Evolutionary conservation across 2,113 vertebrate species (phyloP), one percentile per base, ranked within the genome.

Genomic region (Serinus canaria): DNA sequence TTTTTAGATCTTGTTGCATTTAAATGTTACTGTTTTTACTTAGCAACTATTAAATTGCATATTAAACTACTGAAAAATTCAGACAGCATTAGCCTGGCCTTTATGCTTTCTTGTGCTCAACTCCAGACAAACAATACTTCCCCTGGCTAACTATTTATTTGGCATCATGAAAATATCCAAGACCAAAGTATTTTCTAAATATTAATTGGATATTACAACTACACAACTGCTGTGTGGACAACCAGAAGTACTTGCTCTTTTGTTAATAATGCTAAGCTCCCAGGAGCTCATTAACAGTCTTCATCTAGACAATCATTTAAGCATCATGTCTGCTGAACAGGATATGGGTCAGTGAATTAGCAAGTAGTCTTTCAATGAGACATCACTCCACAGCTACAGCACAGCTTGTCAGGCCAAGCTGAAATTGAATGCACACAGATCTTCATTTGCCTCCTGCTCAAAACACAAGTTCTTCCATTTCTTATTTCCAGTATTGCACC

Each of bases 301-400:
- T 83, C 67, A 83, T 77, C 70, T 53, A 88, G 77, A 81, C 75
- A 92, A 81, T 79, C 68, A 92, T 81, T 92, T 75, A 70, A 94
- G 60, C 63, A 83, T 92, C 50, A 43, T 23, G 9, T 79, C 58
- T 77, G 87, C 94, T 90, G 76, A 94, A 75, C 77, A 95, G 73
- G 86, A 78, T 58, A 74, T 53, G 55, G 87, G 81, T 85, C 87
- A 91, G 52, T 60, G 91, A 82, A 94, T 70, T 76, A 91, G 33
- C 66, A 91, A 91, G 69, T 16, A 27, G 21, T 43, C 64, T 94
- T 92, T 88, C 72, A 79, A 41, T 52, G 66, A 76, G 41, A 85
- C 76, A 82, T 83, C 73, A 62, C 67, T 69, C 63, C 2, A 9
- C 39, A 72, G n/a, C 60, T 90, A 86, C 44, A 82, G 24, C 39